Evolutionary conservation across 1,140 invertebrate species (phyloP).

Genomic region (Aethina tumida): DNA sequence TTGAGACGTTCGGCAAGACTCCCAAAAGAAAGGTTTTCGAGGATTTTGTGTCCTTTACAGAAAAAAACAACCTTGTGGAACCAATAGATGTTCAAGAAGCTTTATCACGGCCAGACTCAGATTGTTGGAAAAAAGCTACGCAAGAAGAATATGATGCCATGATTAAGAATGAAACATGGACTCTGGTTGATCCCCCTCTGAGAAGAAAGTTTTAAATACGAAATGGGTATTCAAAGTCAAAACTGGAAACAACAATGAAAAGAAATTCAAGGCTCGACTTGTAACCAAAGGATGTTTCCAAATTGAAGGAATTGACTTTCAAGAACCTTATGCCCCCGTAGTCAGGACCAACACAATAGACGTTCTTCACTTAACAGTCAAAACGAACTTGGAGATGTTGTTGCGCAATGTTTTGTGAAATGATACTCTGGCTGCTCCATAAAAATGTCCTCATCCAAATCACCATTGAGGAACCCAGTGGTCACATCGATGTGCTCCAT

Average conservation of each 20-base stretch:
- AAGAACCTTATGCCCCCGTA: too few relatives aligned
- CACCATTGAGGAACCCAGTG: conserved; percentile 32
- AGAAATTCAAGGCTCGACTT: too few relatives aligned
- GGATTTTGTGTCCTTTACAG: neutral
- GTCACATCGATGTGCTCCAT: conserved; percentile 23
- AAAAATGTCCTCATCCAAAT: conserved; percentile 27
- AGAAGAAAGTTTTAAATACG: conserved; percentile 21
- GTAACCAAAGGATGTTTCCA: too few relatives aligned
- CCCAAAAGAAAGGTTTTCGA: too few relatives aligned
- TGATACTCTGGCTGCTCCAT: conserved; percentile 13
- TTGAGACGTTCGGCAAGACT: too few relatives aligned
- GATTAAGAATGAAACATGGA: conserved; percentile 31
- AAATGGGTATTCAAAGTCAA: conserved; percentile 37
- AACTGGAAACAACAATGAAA: neutral
- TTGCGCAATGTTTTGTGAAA: too few relatives aligned
- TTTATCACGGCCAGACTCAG: too few relatives aligned
- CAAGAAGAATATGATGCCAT: conserved; percentile 26
- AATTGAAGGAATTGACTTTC: too few relatives aligned
- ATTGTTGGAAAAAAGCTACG: conserved; percentile 25
- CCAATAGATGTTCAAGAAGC: conserved; percentile 10
- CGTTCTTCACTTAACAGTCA: too few relatives aligned
- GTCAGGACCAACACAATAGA: too few relatives aligned
- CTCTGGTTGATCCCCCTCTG: conserved; percentile 17
- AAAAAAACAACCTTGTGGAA: conserved; percentile 11
- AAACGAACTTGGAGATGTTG: too few relatives aligned